Evolutionary conservation across 2,888 invertebrate species (phyloP).

Genomic region (Sarcophaga variegata): DNA sequence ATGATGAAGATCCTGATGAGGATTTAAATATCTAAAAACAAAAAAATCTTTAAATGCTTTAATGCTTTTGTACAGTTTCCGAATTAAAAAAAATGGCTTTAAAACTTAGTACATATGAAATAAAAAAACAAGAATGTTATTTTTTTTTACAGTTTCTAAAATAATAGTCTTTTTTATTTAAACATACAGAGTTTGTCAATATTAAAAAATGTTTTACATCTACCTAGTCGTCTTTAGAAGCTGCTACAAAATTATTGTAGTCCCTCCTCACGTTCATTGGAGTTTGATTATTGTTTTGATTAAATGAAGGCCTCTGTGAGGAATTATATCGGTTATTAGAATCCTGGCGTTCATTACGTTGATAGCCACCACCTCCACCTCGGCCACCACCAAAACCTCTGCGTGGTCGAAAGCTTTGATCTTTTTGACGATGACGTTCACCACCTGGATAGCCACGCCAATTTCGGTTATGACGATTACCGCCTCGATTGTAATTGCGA

Average conservation of each 20-base stretch:
- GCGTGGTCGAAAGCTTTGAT: slow-evolving; percentile 32
- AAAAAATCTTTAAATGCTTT: neutral
- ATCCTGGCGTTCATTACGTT: slow-evolving; percentile 24
- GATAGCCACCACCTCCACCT: slow-evolving; percentile 3
- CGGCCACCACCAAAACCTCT: slow-evolving; percentile 39
- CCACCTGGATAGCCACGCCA: slow-evolving; percentile 68
- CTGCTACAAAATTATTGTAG: slow-evolving; percentile 78
- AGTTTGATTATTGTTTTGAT: slow-evolving; percentile 45
- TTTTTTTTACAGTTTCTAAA: slow-evolving; percentile 14
- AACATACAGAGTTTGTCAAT: neutral
- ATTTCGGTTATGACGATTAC: slow-evolving; percentile 64
- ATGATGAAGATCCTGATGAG: slow-evolving; percentile 89
- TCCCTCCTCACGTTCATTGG: slow-evolving; percentile 75
- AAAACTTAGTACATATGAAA: slow-evolving; percentile 31
- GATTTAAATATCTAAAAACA: slow-evolving; percentile 83
- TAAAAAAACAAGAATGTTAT: slow-evolving; percentile 17
- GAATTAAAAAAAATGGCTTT: slow-evolving; percentile 12
- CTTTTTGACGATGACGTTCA: slow-evolving; percentile 50
- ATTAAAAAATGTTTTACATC: neutral
- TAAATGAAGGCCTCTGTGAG: neutral
- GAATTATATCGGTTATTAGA: neutral
- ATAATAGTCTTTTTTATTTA: neutral
- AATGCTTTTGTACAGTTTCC: slow-evolving; percentile 78
- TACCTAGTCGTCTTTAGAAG: slow-evolving; percentile 74
- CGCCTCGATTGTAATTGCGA: slow-evolving; percentile 64